These are phyloP conservation scores for Euclidia mi DNA, from an alignment of 2,888 invertebrate genomes.

Conservation along the genomic window DNA sequence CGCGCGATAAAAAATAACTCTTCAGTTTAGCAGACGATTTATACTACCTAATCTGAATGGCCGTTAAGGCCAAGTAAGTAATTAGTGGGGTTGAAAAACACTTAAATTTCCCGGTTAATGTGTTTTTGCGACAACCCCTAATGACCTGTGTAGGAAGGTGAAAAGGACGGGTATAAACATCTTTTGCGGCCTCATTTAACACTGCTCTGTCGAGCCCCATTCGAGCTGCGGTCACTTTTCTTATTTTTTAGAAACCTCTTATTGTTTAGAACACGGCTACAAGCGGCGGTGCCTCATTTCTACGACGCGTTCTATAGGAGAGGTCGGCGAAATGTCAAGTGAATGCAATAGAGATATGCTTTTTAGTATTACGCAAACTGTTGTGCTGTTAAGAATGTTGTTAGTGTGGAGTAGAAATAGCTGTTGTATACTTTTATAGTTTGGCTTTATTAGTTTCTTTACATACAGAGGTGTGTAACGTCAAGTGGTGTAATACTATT, in stretches of 20 bases:
- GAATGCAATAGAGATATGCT: slow-evolving; percentile 15
- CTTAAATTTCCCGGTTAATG: slow-evolving; percentile 75
- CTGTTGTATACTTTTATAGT: slow-evolving; percentile 1
- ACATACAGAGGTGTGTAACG: no score
- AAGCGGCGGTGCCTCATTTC: slow-evolving; percentile 14
- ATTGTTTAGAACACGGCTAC: slow-evolving; percentile 10
- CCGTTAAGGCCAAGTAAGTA: slow-evolving; percentile 71
- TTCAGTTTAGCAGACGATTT: slow-evolving; percentile 53
- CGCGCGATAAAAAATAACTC: slow-evolving; percentile 47
- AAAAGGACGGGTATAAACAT: slow-evolving; percentile 69
- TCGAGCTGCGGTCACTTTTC: slow-evolving; percentile 22
- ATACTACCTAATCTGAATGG: slow-evolving; percentile 67
- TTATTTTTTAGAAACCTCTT: slow-evolving; percentile 26
- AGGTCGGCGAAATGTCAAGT: slow-evolving; percentile 15
- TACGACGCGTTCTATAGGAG: slow-evolving; percentile 13
- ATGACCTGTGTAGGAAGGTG: slow-evolving; percentile 64
- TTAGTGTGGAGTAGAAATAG: slow-evolving; percentile 33
- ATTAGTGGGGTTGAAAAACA: slow-evolving; percentile 80
- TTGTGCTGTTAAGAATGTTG: slow-evolving; percentile 22
- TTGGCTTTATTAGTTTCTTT: neutral
- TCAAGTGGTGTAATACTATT: no score
- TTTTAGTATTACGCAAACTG: slow-evolving; percentile 27
- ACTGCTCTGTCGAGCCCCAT: slow-evolving; percentile 34
- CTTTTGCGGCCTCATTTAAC: slow-evolving; percentile 59
- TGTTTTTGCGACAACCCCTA: slow-evolving; percentile 73